Conservation (phyloP, 2,888 invertebrate species). For the Plutella xylostella region DNA sequence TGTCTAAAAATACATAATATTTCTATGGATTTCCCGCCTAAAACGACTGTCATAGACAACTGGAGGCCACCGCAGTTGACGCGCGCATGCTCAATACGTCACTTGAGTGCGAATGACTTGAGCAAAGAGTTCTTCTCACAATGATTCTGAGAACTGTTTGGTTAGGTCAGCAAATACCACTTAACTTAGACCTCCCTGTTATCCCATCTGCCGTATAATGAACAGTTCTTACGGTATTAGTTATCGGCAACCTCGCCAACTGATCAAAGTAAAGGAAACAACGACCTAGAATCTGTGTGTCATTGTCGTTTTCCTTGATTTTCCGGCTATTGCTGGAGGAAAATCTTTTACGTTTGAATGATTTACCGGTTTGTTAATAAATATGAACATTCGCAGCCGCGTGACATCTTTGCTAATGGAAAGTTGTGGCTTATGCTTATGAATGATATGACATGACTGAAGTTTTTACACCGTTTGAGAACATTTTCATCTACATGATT, state of each 20-base stretch:
- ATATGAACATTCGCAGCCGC: no score
- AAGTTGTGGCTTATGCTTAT: no score
- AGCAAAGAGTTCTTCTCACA: slow-evolving; percentile 39
- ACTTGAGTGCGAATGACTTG: slow-evolving; percentile 38
- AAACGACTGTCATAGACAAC: background rate
- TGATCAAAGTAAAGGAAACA: slow-evolving; percentile 37
- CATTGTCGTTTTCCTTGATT: slow-evolving; percentile 36
- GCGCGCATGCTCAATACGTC: slow-evolving; percentile 13
- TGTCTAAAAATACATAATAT: no score
- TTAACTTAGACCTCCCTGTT: slow-evolving; percentile 22
- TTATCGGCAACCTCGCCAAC: slow-evolving; percentile 30
- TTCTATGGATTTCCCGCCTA: background rate
- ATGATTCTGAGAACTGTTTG: slow-evolving; percentile 33
- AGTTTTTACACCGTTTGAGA: no score
- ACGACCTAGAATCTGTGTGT: slow-evolving; percentile 35
- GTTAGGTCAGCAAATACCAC: slow-evolving; percentile 37
- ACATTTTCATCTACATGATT: no score
- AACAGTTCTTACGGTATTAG: slow-evolving; percentile 24
- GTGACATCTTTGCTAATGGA: no score
- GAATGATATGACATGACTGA: no score
- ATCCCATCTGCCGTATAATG: slow-evolving; percentile 12
- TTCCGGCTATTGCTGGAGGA: background rate
- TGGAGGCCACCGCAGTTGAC: slow-evolving; percentile 20
- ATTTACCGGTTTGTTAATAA: background rate
- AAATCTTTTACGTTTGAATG: background rate